Percentiles rank a stretch among this genome's conserved stretches.
Conservation (phyloP, 2,797 vertebrate genomes). For the Sus cebifrons region DNA sequence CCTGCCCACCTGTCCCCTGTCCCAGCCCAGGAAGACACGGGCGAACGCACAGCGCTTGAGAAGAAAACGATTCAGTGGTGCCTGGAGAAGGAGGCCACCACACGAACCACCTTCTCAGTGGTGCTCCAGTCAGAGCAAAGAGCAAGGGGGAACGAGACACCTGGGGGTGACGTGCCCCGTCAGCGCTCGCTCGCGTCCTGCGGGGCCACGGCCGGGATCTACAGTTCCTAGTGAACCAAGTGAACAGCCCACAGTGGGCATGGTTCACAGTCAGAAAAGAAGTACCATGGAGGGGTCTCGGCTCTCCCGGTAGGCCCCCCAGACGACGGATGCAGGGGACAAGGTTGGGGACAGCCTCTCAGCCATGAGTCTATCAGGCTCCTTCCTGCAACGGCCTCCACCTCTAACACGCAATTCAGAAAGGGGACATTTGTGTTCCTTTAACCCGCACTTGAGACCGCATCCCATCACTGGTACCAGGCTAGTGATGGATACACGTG, state of each 20-base stretch:
- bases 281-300: fast-evolving
- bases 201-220: fast-evolving
- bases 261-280: fast-evolving
- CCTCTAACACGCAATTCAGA: background rate
- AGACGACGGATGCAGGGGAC: fast-evolving
- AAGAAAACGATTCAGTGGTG: background rate
- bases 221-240: no score
- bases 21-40: background rate
- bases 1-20: fast-evolving
- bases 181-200: fast-evolving
- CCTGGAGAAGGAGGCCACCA: no score
- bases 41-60: background rate
- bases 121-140: no score
- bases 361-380: fast-evolving
- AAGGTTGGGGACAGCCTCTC: fast-evolving
- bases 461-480: fast-evolving
- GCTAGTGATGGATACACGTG: background rate
- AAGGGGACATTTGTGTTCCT: background rate
- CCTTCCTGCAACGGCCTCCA: background rate
- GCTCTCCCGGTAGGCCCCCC: background rate
- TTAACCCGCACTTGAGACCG: no score
- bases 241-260: fast-evolving
- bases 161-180: no score
- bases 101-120: no score
- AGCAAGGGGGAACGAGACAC: no score